Evolutionary conservation across 2,113 vertebrate species (phyloP).

Genomic region (Laticauda laticaudata): DNA sequence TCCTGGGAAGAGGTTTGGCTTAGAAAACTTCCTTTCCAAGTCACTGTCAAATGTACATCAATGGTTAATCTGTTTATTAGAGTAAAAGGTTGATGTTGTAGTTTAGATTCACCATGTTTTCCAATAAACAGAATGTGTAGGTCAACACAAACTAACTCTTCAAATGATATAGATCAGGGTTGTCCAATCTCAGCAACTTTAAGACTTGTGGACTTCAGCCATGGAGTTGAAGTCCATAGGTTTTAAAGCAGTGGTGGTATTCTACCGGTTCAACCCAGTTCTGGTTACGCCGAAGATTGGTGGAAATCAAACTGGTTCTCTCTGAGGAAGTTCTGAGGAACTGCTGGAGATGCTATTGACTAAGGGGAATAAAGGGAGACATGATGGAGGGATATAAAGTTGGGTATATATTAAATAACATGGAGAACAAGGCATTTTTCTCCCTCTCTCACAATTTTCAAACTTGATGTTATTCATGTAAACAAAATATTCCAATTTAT

Average conservation of each 20-base stretch:
- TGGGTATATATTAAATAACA: background rate
- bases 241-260: background rate
- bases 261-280: no score
- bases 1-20: background rate
- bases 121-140: background rate
- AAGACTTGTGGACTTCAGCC: background rate
- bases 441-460: background rate
- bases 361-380: background rate
- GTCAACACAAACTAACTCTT: background rate
- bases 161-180: background rate
- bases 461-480: background rate
- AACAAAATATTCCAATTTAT: background rate
- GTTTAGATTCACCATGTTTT: background rate
- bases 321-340: no score
- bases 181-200: background rate
- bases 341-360: no score
- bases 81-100: background rate
- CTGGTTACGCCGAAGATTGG: no score
- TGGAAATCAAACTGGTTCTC: no score
- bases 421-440: background rate
- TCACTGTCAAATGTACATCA: background rate
- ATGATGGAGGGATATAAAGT: background rate
- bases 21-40: background rate
- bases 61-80: background rate
- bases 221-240: background rate